phyloP scores from a whole-genome alignment of 2,797 vertebrate species.

The Lithobates pipiens region DNA sequence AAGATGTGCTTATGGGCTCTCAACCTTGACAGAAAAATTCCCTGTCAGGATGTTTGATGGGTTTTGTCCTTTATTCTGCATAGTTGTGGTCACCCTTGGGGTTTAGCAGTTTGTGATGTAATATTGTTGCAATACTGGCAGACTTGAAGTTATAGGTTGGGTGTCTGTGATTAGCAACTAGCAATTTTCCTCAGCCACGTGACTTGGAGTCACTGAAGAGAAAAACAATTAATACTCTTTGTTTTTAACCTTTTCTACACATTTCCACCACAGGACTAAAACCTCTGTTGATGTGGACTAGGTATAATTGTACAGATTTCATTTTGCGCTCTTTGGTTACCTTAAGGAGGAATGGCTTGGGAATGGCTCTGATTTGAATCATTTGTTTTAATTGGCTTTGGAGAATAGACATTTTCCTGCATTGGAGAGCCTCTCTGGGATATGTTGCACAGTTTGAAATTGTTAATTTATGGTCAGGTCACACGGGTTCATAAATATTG shows the following conservation, averaged over 20 bases:
- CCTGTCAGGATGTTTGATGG: too few species aligned
- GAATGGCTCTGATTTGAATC: not conserved
- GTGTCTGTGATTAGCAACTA: not conserved
- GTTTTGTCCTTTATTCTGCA: not conserved
- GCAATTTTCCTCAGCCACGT: not conserved
- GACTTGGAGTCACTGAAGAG: not conserved
- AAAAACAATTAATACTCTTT: not conserved
- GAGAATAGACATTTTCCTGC: not conserved
- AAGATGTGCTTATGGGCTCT: too few species aligned
- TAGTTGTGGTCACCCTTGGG: not conserved
- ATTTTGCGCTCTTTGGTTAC: not conserved
- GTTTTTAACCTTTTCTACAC: not conserved
- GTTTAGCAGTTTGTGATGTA: slow-evolving; percentile 4
- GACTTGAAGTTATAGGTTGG: not conserved
- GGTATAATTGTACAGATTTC: not conserved
- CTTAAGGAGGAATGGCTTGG: not conserved
- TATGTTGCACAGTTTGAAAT: not conserved
- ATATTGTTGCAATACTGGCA: not conserved
- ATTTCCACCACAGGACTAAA: too few species aligned
- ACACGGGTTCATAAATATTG: too few species aligned
- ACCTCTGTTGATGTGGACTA: not conserved
- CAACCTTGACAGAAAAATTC: too few species aligned
- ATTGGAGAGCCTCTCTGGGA: not conserved
- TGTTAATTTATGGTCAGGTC: too few species aligned
- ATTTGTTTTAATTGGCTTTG: not conserved